A percentile compares a stretch with the other conserved stretches of the same genome.
Conservation (phyloP, 2,113 vertebrate species). For the Syrmaticus mikado region DNA sequence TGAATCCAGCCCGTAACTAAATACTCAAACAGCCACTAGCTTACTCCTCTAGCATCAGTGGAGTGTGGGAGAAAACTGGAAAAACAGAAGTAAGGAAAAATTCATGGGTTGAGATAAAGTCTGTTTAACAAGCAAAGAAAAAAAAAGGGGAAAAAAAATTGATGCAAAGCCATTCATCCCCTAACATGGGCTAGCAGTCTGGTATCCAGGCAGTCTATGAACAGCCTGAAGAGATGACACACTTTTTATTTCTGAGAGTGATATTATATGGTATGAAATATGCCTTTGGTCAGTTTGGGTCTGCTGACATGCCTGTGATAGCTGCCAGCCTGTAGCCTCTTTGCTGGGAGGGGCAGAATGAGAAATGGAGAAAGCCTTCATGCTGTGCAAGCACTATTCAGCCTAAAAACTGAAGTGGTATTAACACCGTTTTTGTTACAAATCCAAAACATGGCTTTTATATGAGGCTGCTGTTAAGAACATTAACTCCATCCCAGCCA, state of each 20-base stretch:
- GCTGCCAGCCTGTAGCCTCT: neutral
- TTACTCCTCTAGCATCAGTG: rapidly evolving
- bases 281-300: neutral
- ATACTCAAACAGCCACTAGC: neutral
- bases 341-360: neutral
- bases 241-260: neutral
- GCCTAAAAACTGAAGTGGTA: neutral
- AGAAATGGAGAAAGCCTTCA: neutral
- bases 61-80: neutral
- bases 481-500: neutral
- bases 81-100: neutral
- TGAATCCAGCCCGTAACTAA: neutral
- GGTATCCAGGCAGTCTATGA: neutral
- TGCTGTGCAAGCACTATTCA: neutral
- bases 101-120: neutral
- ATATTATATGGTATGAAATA: neutral
- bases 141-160: neutral
- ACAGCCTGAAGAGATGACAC: neutral
- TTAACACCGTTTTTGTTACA: neutral
- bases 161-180: neutral
- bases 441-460: neutral
- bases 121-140: neutral
- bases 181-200: neutral
- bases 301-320: neutral
- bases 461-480: neutral